Percentiles rank a stretch among this genome's conserved stretches.
Conservation (phyloP, 2,797 vertebrate species). For the Myoxocephalus aenaeus region DNA sequence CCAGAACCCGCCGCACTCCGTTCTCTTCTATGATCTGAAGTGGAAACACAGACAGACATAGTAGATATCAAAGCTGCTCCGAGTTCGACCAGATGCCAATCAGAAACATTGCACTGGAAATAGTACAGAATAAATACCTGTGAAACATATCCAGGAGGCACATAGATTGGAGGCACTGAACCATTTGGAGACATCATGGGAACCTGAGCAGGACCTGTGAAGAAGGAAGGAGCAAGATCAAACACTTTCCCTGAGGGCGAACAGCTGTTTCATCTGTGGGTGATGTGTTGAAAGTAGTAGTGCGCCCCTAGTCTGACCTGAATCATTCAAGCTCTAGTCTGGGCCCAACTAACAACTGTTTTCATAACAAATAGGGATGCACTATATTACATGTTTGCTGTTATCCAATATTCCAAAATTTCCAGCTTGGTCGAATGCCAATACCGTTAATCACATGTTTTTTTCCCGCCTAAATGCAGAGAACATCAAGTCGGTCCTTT, state of each 20-base stretch:
- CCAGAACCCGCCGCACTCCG: conserved; percentile 96
- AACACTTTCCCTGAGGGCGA: conserved; percentile 33
- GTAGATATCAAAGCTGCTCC: not conserved
- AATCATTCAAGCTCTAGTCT: conserved; percentile 2
- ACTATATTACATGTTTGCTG: not conserved
- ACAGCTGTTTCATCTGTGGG: conserved; percentile 33
- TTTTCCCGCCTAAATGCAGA: not conserved
- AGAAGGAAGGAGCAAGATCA: conserved; percentile 32
- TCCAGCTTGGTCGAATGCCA: not conserved
- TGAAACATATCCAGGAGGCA: conserved; percentile 99
- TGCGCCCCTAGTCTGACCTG: not conserved
- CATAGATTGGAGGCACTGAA: conserved; percentile 99
- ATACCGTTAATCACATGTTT: not conserved
- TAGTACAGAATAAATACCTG: conserved; percentile 83
- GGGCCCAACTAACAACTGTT: not conserved
- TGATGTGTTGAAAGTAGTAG: conserved; percentile 2
- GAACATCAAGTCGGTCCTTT: not conserved
- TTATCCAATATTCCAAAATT: not conserved
- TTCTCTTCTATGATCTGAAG: conserved; percentile 97
- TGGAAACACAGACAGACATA: not conserved
- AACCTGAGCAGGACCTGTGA: conserved; percentile 99
- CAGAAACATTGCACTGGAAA: not conserved
- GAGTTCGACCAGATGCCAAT: conserved; percentile 8
- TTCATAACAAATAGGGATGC: not conserved
- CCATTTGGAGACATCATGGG: conserved; percentile 99